Percentiles rank a stretch among this genome's conserved stretches.
Conservation (phyloP, 2,888 invertebrate species). For the Rhagonycha lutea region DNA sequence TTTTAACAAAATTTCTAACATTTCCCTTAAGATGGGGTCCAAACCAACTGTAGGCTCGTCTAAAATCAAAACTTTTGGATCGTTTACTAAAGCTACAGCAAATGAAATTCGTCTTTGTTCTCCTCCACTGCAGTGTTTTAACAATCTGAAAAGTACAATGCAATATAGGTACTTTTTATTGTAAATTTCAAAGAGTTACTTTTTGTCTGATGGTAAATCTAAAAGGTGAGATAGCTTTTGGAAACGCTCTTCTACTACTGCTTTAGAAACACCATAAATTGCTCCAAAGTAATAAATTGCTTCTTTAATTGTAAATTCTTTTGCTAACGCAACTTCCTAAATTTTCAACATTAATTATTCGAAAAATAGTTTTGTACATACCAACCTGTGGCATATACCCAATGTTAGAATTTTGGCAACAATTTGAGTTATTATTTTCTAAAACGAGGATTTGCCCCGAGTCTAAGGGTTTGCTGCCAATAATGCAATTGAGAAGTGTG, state of each 20-base stretch:
- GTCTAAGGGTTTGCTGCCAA: slow-evolving; percentile 75
- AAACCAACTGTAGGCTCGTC: slow-evolving; percentile 94
- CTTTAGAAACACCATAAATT: slow-evolving; percentile 75
- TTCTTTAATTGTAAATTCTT: slow-evolving; percentile 80
- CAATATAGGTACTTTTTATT: background rate
- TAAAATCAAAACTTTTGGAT: slow-evolving; percentile 84
- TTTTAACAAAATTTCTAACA: slow-evolving; percentile 57
- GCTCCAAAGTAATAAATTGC: slow-evolving; percentile 87
- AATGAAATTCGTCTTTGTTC: slow-evolving; percentile 89
- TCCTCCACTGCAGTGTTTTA: slow-evolving; percentile 83
- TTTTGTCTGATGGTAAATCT: slow-evolving; percentile 72
- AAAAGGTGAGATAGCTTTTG: slow-evolving; percentile 71
- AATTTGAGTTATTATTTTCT: slow-evolving; percentile 64
- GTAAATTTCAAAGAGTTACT: slow-evolving; percentile 41
- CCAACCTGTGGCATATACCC: slow-evolving; percentile 89
- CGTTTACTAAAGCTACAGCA: slow-evolving; percentile 86
- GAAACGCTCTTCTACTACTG: slow-evolving; percentile 67
- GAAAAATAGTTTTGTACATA: background rate
- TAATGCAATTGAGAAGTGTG: slow-evolving; percentile 81
- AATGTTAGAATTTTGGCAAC: slow-evolving; percentile 70
- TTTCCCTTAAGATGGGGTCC: slow-evolving; percentile 84
- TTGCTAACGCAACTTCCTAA: slow-evolving; percentile 60
- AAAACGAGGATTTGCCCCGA: slow-evolving; percentile 76
- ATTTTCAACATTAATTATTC: background rate
- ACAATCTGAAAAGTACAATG: slow-evolving; percentile 45